These are phyloP conservation scores for Lepidurus packardi DNA, from an alignment of 1,140 invertebrate genomes.

Conservation along the genomic window DNA sequence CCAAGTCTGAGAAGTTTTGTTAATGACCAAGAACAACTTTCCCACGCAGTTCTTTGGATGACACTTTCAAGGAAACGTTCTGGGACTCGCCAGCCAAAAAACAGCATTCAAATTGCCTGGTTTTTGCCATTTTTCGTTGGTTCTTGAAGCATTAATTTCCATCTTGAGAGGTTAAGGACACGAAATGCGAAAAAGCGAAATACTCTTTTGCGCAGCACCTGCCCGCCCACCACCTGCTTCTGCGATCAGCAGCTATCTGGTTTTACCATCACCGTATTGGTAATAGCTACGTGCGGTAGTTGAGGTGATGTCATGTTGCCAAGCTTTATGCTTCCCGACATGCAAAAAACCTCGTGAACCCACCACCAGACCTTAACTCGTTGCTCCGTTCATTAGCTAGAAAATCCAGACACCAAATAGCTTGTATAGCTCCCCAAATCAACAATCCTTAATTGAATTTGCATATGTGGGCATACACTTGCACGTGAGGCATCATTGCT, in stretches of 20 bases:
- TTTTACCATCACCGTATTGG: background rate
- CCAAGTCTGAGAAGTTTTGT: background rate
- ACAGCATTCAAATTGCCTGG: background rate
- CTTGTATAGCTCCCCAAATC: background rate
- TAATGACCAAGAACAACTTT: background rate
- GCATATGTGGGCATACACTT: background rate
- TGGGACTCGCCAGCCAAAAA: background rate
- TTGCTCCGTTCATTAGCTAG: background rate
- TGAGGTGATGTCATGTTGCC: slow-evolving; percentile 11
- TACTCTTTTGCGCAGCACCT: background rate
- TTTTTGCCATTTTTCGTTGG: background rate
- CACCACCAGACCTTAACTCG: background rate
- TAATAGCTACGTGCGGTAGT: background rate
- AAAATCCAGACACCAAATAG: background rate
- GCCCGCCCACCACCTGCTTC: slow-evolving; percentile 16
- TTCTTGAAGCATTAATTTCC: background rate
- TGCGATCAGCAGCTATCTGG: slow-evolving; percentile 8
- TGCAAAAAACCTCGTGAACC: background rate
- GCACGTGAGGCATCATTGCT: background rate
- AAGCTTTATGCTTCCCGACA: background rate
- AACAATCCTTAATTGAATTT: background rate
- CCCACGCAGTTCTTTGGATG: background rate
- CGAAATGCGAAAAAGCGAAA: background rate
- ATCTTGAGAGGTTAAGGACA: too few relatives aligned
- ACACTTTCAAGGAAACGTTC: background rate